A percentile compares a stretch with the other conserved stretches of the same genome.
These are phyloP conservation scores for Irena cyanogastra DNA, from an alignment of 2,113 vertebrate genomes.

Conservation along the genomic window DNA sequence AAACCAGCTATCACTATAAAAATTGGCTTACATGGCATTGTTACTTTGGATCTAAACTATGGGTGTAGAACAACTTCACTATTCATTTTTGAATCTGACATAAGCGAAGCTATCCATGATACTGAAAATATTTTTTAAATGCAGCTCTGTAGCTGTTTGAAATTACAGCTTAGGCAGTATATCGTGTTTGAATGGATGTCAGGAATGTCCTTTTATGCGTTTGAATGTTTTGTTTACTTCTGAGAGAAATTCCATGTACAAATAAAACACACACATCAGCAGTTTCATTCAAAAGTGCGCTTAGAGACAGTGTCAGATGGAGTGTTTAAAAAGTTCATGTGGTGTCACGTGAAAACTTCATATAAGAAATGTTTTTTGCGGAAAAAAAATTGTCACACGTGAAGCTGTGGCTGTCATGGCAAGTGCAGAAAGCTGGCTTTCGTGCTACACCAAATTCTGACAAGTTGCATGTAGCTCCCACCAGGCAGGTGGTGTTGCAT, in stretches of 20 bases:
- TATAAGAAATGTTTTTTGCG: not conserved
- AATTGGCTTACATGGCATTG: not conserved
- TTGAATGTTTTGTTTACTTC: slow-evolving; percentile 5
- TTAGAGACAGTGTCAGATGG: not conserved
- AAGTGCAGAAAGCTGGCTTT: not conserved
- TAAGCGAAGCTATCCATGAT: not conserved
- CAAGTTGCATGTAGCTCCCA: not conserved
- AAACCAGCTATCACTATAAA: not conserved
- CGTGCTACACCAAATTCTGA: fast-evolving
- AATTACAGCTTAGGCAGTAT: not conserved
- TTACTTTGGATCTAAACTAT: not conserved
- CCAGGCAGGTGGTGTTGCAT: not conserved
- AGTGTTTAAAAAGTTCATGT: not conserved
- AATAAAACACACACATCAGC: not conserved
- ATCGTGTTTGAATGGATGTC: not conserved
- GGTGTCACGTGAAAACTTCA: not conserved
- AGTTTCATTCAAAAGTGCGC: not conserved
- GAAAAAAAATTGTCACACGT: not conserved
- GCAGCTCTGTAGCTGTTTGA: not conserved
- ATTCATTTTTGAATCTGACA: not conserved
- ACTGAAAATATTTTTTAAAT: not conserved
- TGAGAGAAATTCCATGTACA: not conserved
- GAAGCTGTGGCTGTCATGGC: not conserved
- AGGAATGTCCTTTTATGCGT: slow-evolving; percentile 16
- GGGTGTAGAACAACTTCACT: not conserved